These are phyloP conservation scores for Dendrophyllia cribrosa DNA, from an alignment of 64 coral and sea anemone genomes.

Conservation along the genomic window DNA sequence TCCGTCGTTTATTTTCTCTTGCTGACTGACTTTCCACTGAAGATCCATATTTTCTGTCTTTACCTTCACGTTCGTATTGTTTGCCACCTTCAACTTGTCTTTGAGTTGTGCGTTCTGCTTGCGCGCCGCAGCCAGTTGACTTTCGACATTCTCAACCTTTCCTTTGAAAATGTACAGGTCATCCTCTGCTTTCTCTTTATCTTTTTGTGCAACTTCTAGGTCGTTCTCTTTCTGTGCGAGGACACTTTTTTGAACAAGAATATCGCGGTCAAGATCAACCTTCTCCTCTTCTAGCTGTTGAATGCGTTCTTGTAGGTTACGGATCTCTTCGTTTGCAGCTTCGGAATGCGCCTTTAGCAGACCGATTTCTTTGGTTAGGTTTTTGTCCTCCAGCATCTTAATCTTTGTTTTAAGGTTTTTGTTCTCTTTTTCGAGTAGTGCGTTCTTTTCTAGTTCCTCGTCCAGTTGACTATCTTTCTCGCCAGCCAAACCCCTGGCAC, in stretches of 20 bases:
- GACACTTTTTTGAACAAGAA: conserved; percentile 69
- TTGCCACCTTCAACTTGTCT: conserved; percentile 81
- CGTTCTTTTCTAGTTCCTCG: conserved; percentile 74
- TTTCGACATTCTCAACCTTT: conserved; percentile 87
- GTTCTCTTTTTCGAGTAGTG: conserved; percentile 69
- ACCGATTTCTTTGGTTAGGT: conserved; percentile 85
- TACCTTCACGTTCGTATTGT: conserved; percentile 79
- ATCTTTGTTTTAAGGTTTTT: conserved; percentile 66
- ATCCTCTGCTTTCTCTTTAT: conserved; percentile 88
- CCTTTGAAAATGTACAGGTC: conserved; percentile 74
- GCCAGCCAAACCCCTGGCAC: conserved; percentile 58
- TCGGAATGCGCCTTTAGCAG: conserved; percentile 85
- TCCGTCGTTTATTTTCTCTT: conserved; percentile 75
- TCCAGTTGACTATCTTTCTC: conserved; percentile 70
- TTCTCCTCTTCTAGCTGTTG: conserved; percentile 86
- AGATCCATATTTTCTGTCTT: conserved; percentile 79
- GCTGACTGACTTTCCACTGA: conserved; percentile 65
- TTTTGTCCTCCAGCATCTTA: conserved; percentile 72
- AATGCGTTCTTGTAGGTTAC: conserved; percentile 55
- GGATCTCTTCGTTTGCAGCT: conserved; percentile 69
- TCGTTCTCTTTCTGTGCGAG: conserved; percentile 84
- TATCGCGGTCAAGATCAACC: conserved; percentile 74
- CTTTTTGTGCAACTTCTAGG: conserved; percentile 72
- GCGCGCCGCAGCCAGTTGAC: conserved; percentile 77
- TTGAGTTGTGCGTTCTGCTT: conserved; percentile 89